phyloP scores from a whole-genome alignment of 2,888 invertebrate genomes.

The Perdita meconis region DNA sequence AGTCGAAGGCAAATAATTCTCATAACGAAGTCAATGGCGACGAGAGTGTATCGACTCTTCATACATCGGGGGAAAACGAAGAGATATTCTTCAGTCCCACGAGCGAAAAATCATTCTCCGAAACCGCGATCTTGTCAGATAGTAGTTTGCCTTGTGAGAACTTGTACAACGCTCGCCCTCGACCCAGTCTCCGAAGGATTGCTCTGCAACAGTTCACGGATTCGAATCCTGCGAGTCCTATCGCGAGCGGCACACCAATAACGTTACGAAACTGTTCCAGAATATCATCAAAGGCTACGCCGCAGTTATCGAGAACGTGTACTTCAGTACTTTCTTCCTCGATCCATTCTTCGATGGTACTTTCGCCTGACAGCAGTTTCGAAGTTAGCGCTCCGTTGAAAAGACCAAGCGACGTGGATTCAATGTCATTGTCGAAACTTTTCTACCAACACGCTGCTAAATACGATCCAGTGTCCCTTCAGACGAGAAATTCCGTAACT shows the following conservation, averaged over 20 bases:
- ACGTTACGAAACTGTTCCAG: not conserved
- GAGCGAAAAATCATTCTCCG: conserved; percentile 62
- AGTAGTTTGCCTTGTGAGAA: conserved; percentile 55
- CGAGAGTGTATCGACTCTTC: conserved; percentile 36
- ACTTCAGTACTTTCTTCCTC: conserved; percentile 47
- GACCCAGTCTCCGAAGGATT: conserved; percentile 76
- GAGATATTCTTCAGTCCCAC: conserved; percentile 69
- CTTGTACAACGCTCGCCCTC: conserved; percentile 72
- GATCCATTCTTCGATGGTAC: conserved; percentile 67
- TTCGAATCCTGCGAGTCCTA: conserved; percentile 15
- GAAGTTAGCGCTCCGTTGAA: conserved; percentile 39
- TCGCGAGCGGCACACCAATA: not conserved
- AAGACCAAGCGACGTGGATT: not conserved
- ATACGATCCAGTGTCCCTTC: not conserved
- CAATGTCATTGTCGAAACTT: not conserved
- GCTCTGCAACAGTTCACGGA: conserved; percentile 46
- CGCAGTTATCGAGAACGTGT: conserved; percentile 3
- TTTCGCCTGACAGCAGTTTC: conserved; percentile 72
- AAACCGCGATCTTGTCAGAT: conserved; percentile 69
- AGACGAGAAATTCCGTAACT: not conserved
- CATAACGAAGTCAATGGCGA: conserved; percentile 29
- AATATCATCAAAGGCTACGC: not conserved
- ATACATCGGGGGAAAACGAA: conserved; percentile 37
- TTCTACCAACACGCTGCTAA: not conserved
- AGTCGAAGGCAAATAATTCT: conserved; percentile 35